phyloP scores from a whole-genome alignment of 37 sponge, comb jelly and placozoan species.

The Cliona cf. orientalis region DNA sequence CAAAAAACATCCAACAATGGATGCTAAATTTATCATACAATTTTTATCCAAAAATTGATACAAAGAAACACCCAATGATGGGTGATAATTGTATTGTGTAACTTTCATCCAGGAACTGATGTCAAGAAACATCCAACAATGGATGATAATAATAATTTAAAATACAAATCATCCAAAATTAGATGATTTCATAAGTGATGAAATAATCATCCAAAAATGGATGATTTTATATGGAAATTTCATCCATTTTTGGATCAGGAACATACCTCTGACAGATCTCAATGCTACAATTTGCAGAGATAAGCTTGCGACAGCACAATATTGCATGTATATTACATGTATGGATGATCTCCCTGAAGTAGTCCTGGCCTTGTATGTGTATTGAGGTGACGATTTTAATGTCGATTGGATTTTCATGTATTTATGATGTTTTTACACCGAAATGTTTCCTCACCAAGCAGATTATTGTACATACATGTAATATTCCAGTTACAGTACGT shows the following conservation, averaged over 20 bases:
- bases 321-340: no score
- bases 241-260: background rate
- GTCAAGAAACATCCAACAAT: background rate
- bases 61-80: background rate
- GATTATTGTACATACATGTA: no score
- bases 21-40: background rate
- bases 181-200: background rate
- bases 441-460: no score
- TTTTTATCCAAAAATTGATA: background rate
- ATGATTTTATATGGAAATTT: background rate
- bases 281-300: no score
- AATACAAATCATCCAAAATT: background rate
- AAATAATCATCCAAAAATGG: background rate
- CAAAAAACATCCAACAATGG: background rate
- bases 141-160: background rate
- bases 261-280: conserved; percentile 1
- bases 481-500: no score
- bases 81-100: background rate
- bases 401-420: no score
- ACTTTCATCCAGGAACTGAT: background rate
- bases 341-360: no score
- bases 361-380: no score
- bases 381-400: no score
- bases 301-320: no score
- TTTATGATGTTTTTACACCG: no score